phyloP scores from a whole-genome alignment of 2,888 invertebrate genomes.

The Philereme transversata region DNA sequence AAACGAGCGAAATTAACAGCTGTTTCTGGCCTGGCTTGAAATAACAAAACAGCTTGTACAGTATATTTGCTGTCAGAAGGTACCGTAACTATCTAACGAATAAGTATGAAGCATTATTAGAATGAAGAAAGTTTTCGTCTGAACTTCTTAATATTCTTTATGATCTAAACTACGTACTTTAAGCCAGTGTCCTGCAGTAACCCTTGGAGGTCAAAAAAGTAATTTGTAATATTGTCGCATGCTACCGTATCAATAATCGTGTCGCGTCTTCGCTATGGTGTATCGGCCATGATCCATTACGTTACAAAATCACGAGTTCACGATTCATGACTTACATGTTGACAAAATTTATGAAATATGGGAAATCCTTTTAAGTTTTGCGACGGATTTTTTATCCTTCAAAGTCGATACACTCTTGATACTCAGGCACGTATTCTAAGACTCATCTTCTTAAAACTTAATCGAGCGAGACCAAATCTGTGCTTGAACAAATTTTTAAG shows the following conservation, averaged over 20 bases:
- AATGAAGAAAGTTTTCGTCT: no score
- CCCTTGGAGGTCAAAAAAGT: background rate
- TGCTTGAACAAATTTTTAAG: no score
- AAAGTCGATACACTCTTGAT: no score
- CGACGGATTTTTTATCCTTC: no score
- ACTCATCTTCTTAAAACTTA: no score
- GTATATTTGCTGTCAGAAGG: slow-evolving; percentile 7
- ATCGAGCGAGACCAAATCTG: no score
- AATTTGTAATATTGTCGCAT: slow-evolving; percentile 22
- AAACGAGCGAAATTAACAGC: slow-evolving; percentile 34
- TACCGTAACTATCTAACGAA: slow-evolving; percentile 15
- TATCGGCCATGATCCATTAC: slow-evolving; percentile 11
- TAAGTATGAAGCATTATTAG: no score
- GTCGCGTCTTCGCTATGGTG: slow-evolving; percentile 10
- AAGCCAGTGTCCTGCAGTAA: no score
- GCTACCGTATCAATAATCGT: slow-evolving; percentile 23
- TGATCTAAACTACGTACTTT: no score
- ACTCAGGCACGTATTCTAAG: no score
- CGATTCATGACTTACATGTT: slow-evolving; percentile 25
- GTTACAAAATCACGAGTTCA: slow-evolving; percentile 31
- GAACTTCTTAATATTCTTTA: no score
- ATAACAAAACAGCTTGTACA: slow-evolving; percentile 16
- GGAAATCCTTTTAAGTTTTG: slow-evolving; percentile 7
- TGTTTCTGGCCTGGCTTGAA: slow-evolving; percentile 26
- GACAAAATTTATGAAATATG: slow-evolving; percentile 8